Percentiles rank a stretch among this genome's conserved stretches.
These are phyloP conservation scores for Drosophila carrolli DNA, from an alignment of 1,140 invertebrate species.

Conservation along the genomic window DNA sequence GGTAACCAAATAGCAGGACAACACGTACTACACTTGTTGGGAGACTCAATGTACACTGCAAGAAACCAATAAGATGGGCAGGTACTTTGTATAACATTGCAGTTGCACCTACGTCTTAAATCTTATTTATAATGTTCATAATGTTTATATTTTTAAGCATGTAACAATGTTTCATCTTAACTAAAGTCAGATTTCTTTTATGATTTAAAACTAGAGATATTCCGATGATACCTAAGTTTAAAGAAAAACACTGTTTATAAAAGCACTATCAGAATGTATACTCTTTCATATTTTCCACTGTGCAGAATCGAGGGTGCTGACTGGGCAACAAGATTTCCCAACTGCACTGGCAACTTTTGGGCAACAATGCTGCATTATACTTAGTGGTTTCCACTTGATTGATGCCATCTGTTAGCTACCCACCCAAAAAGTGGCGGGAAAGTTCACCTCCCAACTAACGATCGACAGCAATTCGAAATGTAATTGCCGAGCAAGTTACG, in stretches of 20 bases:
- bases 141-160: no score
- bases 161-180: no score
- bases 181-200: no score
- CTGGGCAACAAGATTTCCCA: constrained; percentile 57
- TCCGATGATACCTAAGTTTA: no score
- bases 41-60: constrained; percentile 15
- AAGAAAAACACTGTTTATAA: no score
- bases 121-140: no score
- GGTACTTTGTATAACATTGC: no score
- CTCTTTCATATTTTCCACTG: not conserved
- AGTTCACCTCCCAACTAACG: constrained; percentile 40
- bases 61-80: no score
- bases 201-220: no score
- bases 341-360: constrained; percentile 50
- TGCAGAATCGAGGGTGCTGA: constrained; percentile 4
- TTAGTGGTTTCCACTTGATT: constrained; percentile 82
- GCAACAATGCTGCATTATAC: constrained; percentile 65
- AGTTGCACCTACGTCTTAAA: no score
- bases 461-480: constrained; percentile 46
- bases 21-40: constrained; percentile 79
- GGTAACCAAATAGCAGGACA: constrained; percentile 82
- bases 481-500: constrained; percentile 46
- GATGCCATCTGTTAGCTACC: constrained; percentile 70
- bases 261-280: not conserved
- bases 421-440: constrained; percentile 15